A percentile compares a stretch with the other conserved stretches of the same genome.
Conservation (phyloP, 2,113 vertebrate genomes). For the Apodemus speciosus region DNA sequence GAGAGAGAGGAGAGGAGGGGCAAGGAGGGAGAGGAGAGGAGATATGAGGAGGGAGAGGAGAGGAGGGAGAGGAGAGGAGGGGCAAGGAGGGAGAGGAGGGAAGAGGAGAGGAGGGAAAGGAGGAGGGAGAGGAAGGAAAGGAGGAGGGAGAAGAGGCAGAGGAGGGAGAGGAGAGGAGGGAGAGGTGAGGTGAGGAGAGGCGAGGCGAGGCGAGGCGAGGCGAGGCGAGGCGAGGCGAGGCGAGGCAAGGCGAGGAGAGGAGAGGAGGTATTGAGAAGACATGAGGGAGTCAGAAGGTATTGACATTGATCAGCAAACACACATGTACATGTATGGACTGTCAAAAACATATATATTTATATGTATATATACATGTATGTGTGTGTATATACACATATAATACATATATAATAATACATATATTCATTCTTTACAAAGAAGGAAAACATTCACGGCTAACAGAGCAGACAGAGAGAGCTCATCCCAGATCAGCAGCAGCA, state of each 20-base stretch:
- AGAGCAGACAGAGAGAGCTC: neutral
- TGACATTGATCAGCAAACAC: neutral
- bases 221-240: neutral
- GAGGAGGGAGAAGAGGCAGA: neutral
- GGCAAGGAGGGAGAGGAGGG: no score
- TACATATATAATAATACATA: no score
- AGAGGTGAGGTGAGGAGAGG: neutral
- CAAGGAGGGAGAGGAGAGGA: neutral
- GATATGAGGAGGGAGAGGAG: neutral
- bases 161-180: neutral
- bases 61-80: no score
- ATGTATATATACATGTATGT: no score
- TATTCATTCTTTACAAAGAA: neutral
- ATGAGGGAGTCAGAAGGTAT: no score
- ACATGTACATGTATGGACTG: neutral
- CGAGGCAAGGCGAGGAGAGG: neutral
- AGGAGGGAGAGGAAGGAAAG: neutral
- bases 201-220: neutral
- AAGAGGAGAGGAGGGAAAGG: no score
- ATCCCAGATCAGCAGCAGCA: neutral
- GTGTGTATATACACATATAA: no score
- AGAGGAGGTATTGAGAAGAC: neutral
- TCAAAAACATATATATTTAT: neutral
- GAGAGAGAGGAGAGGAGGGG: neutral
- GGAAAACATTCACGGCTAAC: neutral